Conservation (phyloP, 1,140 invertebrate species). For the Leptopilina clavipes region DNA sequence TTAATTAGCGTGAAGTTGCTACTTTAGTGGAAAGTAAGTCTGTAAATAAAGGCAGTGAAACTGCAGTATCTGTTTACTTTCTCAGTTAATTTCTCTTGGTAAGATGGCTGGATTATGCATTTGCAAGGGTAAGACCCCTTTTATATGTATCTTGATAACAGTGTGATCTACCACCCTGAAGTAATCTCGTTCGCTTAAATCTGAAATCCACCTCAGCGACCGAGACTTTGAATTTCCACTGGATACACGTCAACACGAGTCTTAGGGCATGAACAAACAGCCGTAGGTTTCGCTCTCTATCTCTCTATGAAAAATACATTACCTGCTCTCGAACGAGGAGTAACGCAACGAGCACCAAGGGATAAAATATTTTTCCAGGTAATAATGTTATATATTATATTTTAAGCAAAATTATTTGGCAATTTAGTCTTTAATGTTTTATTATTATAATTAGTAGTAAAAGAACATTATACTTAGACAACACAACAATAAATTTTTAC, state of each 20-base stretch:
- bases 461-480: no score
- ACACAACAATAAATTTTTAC: no score
- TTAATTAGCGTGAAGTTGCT: slow-evolving; percentile 11
- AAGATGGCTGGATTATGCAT: slow-evolving; percentile 19
- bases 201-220: slow-evolving; percentile 10
- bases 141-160: slow-evolving; percentile 17
- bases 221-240: slow-evolving; percentile 19
- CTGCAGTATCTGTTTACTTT: not conserved
- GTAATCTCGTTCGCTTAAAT: slow-evolving; percentile 14
- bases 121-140: slow-evolving; percentile 2
- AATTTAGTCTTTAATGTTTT: no score
- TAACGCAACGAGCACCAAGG: no score
- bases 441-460: no score
- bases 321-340: not conserved
- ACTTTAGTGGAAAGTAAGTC: not conserved
- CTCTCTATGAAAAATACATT: not conserved
- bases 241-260: slow-evolving; percentile 6
- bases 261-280: slow-evolving; percentile 3
- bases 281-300: not conserved
- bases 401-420: no score
- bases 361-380: not conserved
- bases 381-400: no score
- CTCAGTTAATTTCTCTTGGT: not conserved
- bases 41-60: slow-evolving; percentile 8
- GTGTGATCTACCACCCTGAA: slow-evolving; percentile 10